Conservation (phyloP, 1,140 invertebrate genomes). For the Drosophila teissieri region DNA sequence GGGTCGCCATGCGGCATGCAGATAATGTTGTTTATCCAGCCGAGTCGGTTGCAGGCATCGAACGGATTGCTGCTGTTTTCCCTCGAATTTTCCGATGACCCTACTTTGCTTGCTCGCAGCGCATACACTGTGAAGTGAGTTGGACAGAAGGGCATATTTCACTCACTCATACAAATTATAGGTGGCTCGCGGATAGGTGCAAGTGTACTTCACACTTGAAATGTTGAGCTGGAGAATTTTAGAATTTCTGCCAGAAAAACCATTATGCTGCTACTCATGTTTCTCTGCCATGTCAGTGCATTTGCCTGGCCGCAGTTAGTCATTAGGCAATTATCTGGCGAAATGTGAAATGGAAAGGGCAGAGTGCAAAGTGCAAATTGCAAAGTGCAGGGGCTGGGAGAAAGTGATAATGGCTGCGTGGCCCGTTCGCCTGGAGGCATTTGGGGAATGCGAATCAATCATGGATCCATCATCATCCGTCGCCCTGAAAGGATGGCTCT, state of each 20-base stretch:
- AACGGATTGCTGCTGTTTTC: constrained; percentile 15
- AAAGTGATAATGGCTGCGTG: constrained; percentile 21
- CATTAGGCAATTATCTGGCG: constrained; percentile 38
- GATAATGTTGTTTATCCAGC: constrained; percentile 48
- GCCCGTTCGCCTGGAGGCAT: constrained; percentile 9
- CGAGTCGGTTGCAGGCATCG: constrained; percentile 31
- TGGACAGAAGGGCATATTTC: no score
- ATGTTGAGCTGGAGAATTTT: no score
- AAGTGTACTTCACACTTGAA: no score
- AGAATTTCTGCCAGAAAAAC: no score
- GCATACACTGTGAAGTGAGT: neutral
- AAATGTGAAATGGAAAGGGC: constrained; percentile 4
- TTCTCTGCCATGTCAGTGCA: constrained; percentile 9
- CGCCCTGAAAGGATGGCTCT: neutral
- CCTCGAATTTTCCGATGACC: neutral
- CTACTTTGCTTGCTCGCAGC: neutral
- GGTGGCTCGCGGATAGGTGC: no score
- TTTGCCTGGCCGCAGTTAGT: constrained; percentile 33
- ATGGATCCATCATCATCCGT: constrained; percentile 32
- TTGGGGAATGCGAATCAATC: constrained; percentile 33
- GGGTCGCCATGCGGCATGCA: constrained; percentile 27
- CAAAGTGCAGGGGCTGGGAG: no score
- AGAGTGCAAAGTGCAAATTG: no score
- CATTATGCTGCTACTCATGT: neutral
- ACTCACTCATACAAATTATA: no score